phyloP scores from a whole-genome alignment of 2,888 invertebrate species.

The Branchipolynoe longqiensis region DNA sequence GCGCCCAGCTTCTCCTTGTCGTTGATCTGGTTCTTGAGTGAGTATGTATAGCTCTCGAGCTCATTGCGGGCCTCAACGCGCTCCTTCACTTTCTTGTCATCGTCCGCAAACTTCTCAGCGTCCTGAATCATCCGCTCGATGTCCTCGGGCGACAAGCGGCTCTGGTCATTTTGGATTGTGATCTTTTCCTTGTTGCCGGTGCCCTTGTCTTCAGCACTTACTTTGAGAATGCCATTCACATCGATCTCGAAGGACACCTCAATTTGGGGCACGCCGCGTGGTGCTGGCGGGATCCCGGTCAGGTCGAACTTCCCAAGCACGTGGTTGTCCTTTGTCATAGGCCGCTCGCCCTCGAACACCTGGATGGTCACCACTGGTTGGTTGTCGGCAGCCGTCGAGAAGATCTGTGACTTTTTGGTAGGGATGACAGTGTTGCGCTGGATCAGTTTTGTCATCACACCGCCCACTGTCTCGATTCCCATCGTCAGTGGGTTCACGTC shows the following conservation, averaged over 20 bases:
- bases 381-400: slow-evolving; percentile 99
- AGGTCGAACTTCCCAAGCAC: slow-evolving; percentile 98
- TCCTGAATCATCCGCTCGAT: slow-evolving; percentile 99
- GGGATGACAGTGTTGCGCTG: slow-evolving; percentile 99
- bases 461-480: slow-evolving; percentile 99
- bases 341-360: slow-evolving; percentile 97
- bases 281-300: slow-evolving; percentile 94
- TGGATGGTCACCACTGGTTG: slow-evolving; percentile 99
- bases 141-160: slow-evolving; percentile 97
- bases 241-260: slow-evolving; percentile 84
- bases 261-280: slow-evolving; percentile 83
- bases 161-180: slow-evolving; percentile 99
- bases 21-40: slow-evolving; percentile 96
- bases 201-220: slow-evolving; percentile 99
- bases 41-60: slow-evolving; percentile 95
- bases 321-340: slow-evolving; percentile 99
- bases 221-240: slow-evolving; percentile 83
- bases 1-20: slow-evolving; percentile 98
- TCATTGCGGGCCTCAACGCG: slow-evolving; percentile 97
- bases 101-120: slow-evolving; percentile 99
- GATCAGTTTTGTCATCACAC: slow-evolving; percentile 99
- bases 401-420: slow-evolving; percentile 99
- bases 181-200: slow-evolving; percentile 99
- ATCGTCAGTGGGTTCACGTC: slow-evolving; percentile 99
- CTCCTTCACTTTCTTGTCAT: slow-evolving; percentile 93